phyloP scores from a whole-genome alignment of 1,140 invertebrate genomes.

The Drosophila hydei region DNA sequence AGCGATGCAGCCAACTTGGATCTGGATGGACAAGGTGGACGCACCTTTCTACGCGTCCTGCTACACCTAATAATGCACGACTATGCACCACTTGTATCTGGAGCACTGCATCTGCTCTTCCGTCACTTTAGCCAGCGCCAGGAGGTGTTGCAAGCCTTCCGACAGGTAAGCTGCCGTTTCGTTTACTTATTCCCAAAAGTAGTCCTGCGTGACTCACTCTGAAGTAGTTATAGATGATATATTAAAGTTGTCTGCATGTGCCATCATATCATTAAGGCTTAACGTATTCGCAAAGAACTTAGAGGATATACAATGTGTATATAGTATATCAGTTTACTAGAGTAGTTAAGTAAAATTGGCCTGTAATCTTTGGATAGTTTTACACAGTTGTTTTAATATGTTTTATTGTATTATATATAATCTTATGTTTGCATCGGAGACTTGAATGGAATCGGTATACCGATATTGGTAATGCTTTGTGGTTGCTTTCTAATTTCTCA shows the following conservation, averaged over 20 bases:
- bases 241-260: not conserved
- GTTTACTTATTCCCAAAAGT: not conserved
- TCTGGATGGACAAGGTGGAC: constrained; percentile 96
- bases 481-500: constrained; percentile 47
- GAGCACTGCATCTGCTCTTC: constrained; percentile 97
- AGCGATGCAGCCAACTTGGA: constrained; percentile 87
- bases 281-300: too few relatives aligned
- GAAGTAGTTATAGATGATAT: too few relatives aligned
- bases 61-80: constrained; percentile 99
- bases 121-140: constrained; percentile 98
- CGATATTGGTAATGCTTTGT: constrained; percentile 17
- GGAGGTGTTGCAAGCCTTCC: constrained; percentile 98
- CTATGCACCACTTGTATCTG: constrained; percentile 97
- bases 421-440: not conserved
- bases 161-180: constrained; percentile 88
- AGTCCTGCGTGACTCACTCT: too few relatives aligned
- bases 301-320: too few relatives aligned
- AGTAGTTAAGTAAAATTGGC: too few relatives aligned
- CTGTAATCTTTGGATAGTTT: too few relatives aligned
- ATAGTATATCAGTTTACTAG: too few relatives aligned
- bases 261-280: too few relatives aligned
- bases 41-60: constrained; percentile 96
- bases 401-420: not conserved
- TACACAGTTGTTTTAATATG: too few relatives aligned
- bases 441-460: constrained; percentile 3